These are phyloP conservation scores for Cyclophora punctaria DNA, from an alignment of 2,888 invertebrate genomes.

Conservation along the genomic window DNA sequence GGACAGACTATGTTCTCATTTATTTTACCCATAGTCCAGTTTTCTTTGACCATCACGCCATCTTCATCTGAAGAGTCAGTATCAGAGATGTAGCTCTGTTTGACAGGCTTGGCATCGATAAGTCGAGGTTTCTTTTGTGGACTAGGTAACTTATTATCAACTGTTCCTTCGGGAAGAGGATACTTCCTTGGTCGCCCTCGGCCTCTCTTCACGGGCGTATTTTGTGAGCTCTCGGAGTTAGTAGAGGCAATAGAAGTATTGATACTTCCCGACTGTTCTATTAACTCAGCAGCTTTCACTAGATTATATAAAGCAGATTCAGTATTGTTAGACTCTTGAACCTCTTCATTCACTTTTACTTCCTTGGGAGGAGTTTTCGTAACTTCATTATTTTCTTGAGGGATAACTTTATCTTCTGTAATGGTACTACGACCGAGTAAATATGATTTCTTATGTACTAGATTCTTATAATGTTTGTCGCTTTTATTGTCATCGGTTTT, in stretches of 20 bases:
- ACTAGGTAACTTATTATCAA: constrained; percentile 35
- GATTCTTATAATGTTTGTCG: constrained; percentile 44
- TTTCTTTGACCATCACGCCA: constrained; percentile 48
- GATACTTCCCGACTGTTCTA: constrained; percentile 53
- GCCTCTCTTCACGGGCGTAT: constrained; percentile 57
- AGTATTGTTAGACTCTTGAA: constrained; percentile 33
- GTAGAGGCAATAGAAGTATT: constrained; percentile 20
- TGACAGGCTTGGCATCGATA: constrained; percentile 40
- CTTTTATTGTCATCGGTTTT: constrained; percentile 45
- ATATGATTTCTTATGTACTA: constrained; percentile 61
- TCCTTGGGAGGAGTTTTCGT: constrained; percentile 29
- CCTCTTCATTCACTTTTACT: constrained; percentile 27
- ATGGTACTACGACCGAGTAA: constrained; percentile 42
- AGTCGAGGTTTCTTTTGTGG: constrained; percentile 57
- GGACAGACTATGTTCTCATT: constrained; percentile 70
- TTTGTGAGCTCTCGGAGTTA: constrained; percentile 30
- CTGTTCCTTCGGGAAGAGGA: constrained; percentile 45
- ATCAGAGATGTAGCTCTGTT: constrained; percentile 27
- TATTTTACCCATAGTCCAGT: constrained; percentile 73
- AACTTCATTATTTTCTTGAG: too few relatives aligned
- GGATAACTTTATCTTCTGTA: constrained; percentile 25
- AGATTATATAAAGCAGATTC: constrained; percentile 64
- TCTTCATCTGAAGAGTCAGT: constrained; percentile 43
- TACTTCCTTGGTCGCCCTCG: constrained; percentile 65
- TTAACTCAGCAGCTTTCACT: constrained; percentile 64